A percentile compares a stretch with the other conserved stretches of the same genome.
These are phyloP conservation scores for Apomyelois bistriatella DNA, from an alignment of 2,888 invertebrate genomes.

Conservation along the genomic window DNA sequence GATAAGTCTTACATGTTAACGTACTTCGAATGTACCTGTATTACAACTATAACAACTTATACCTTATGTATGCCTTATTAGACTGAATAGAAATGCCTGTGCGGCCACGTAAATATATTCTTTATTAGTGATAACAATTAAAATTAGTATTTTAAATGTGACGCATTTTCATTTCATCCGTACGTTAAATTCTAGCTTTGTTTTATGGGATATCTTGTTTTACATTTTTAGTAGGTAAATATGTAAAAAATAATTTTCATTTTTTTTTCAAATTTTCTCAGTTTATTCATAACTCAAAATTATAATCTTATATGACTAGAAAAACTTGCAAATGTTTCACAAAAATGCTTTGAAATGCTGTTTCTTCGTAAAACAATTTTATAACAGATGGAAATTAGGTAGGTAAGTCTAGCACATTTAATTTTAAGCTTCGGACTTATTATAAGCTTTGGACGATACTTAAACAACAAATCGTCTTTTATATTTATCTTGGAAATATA, in stretches of 20 bases:
- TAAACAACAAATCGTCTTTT: too few relatives aligned
- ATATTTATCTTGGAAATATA: too few relatives aligned
- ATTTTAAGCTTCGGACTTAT: too few relatives aligned
- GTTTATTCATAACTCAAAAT: constrained; percentile 3
- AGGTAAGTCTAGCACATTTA: background rate
- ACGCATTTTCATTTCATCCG: too few relatives aligned
- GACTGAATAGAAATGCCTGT: constrained; percentile 30
- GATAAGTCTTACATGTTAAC: too few relatives aligned
- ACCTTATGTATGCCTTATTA: constrained; percentile 33
- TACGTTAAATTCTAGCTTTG: too few relatives aligned
- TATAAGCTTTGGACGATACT: background rate
- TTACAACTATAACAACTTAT: background rate
- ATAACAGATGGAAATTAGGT: background rate
- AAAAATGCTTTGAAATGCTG: constrained; percentile 5
- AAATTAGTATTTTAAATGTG: background rate
- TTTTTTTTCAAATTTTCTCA: background rate
- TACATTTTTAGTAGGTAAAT: background rate
- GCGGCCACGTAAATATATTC: background rate
- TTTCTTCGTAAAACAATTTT: background rate
- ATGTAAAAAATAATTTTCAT: background rate
- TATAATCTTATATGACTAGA: constrained; percentile 12
- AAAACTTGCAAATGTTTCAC: background rate
- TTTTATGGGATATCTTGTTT: too few relatives aligned
- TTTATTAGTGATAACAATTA: background rate
- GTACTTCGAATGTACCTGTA: background rate